phyloP scores from a whole-genome alignment of 2,797 vertebrate genomes.

The Oreonectes daqikongensis region DNA sequence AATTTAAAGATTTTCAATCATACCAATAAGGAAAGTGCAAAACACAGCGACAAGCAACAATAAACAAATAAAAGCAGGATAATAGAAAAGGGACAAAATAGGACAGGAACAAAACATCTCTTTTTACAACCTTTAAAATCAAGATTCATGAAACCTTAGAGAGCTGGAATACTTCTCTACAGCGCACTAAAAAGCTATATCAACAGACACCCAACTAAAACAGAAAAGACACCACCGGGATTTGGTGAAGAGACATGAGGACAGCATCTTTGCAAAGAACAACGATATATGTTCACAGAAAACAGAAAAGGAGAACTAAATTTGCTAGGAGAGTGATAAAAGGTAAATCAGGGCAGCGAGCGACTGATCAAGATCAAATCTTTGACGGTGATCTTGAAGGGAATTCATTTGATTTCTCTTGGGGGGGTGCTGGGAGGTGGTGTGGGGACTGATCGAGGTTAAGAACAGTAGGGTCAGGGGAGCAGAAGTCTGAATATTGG shows the following conservation, averaged over 20 bases:
- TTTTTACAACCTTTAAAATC: slow-evolving; percentile 1
- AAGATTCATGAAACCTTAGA: background rate
- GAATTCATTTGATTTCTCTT: slow-evolving; percentile 25
- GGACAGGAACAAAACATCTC: background rate
- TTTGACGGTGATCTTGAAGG: slow-evolving; percentile 42
- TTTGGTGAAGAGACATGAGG: background rate
- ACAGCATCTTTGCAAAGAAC: slow-evolving; percentile 25
- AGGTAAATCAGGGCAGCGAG: slow-evolving; percentile 49
- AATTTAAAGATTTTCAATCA: background rate
- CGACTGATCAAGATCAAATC: slow-evolving; percentile 47
- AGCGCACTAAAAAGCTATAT: background rate
- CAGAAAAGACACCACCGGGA: background rate
- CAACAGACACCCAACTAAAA: slow-evolving; percentile 9
- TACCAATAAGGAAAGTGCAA: background rate
- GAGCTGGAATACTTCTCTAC: background rate
- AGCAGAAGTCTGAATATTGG: slow-evolving; percentile 18
- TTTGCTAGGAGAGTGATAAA: slow-evolving; percentile 12
- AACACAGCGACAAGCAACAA: slow-evolving; percentile 12
- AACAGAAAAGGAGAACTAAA: slow-evolving; percentile 9
- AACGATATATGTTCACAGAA: slow-evolving; percentile 15
- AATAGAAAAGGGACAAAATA: slow-evolving; percentile 34
- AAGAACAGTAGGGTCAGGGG: slow-evolving; percentile 34
- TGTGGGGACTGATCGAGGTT: slow-evolving; percentile 31
- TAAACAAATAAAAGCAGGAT: slow-evolving; percentile 44
- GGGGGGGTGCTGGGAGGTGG: slow-evolving; percentile 1